Percentiles rank a stretch among this genome's conserved stretches.
phyloP scores from a whole-genome alignment of 37 sponge, comb jelly and placozoan genomes.

The Tethya wilhelma region DNA sequence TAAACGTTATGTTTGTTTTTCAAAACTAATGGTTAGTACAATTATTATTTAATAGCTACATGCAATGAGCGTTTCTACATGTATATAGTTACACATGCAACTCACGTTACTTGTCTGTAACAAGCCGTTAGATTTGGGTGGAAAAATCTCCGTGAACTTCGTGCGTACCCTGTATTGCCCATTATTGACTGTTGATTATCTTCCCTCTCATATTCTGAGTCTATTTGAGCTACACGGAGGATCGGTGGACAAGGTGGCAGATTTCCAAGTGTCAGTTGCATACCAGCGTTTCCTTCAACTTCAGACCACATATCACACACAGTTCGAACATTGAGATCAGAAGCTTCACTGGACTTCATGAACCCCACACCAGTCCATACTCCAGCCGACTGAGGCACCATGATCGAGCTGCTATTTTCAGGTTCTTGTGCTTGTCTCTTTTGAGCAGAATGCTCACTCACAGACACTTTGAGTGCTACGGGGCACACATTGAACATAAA shows the following conservation, averaged over 20 bases:
- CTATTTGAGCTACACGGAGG: neutral
- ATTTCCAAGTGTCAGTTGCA: too few species aligned
- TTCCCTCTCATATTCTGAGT: neutral
- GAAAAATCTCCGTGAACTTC: neutral
- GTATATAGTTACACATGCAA: too few species aligned
- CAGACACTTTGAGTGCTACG: neutral
- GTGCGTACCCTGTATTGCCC: neutral
- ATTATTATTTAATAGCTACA: too few species aligned
- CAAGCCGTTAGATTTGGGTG: constrained; percentile 14
- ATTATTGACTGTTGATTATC: neutral
- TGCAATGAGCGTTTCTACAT: too few species aligned
- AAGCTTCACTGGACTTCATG: neutral
- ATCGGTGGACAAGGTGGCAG: constrained; percentile 39
- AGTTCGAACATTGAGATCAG: neutral
- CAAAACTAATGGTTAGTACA: too few species aligned
- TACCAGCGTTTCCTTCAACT: too few species aligned
- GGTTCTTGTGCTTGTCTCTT: too few species aligned
- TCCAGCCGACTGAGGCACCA: neutral
- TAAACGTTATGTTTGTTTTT: too few species aligned
- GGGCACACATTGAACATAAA: neutral
- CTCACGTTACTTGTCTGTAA: constrained; percentile 21
- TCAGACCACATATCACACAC: neutral
- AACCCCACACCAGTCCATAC: constrained; percentile 16
- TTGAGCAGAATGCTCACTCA: neutral
- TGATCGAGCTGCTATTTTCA: too few species aligned